Percentiles rank a stretch among this genome's conserved stretches.
phyloP scores from a whole-genome alignment of 1,140 invertebrate genomes.

The Drosophila santomea region DNA sequence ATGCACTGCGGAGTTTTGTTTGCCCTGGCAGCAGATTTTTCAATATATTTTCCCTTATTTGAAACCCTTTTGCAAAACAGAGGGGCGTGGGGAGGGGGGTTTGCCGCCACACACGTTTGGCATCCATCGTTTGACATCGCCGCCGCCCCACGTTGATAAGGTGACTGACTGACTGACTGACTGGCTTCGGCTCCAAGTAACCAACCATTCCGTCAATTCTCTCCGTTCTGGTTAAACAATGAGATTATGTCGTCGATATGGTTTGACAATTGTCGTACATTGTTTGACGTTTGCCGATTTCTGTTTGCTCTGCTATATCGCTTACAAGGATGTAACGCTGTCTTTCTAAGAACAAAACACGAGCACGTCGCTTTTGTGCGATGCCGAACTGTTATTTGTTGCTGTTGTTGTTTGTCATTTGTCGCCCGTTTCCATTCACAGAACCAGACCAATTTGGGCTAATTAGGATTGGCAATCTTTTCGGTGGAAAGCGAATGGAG shows the following conservation, averaged over 20 bases:
- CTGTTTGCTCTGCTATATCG: constrained; percentile 74
- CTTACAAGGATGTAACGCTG: constrained; percentile 81
- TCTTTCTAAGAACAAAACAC: constrained; percentile 79
- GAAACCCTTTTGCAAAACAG: constrained; percentile 45
- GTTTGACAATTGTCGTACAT: constrained; percentile 84
- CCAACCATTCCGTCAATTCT: neutral
- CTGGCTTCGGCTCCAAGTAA: neutral
- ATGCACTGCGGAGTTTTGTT: constrained; percentile 49
- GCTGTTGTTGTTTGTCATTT: neutral
- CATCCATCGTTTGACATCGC: constrained; percentile 67
- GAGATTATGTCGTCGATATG: constrained; percentile 84
- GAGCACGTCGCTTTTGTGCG: constrained; percentile 47
- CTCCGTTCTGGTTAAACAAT: constrained; percentile 74
- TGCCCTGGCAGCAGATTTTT: constrained; percentile 20
- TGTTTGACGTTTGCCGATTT: constrained; percentile 83
- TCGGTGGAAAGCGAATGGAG: constrained; percentile 14
- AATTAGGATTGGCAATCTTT: constrained; percentile 62
- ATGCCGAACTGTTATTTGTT: constrained; percentile 38
- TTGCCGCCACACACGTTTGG: constrained; percentile 56
- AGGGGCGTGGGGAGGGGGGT: neutral
- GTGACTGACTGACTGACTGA: constrained; percentile 12
- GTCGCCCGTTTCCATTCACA: constrained; percentile 21
- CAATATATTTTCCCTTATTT: constrained; percentile 28
- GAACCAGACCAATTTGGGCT: constrained; percentile 61
- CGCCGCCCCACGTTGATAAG: constrained; percentile 72